Percentiles rank a stretch among this genome's conserved stretches.
These are phyloP conservation scores for Paratrypauchen microcephalus DNA, from an alignment of 2,797 vertebrate genomes.

Conservation along the genomic window DNA sequence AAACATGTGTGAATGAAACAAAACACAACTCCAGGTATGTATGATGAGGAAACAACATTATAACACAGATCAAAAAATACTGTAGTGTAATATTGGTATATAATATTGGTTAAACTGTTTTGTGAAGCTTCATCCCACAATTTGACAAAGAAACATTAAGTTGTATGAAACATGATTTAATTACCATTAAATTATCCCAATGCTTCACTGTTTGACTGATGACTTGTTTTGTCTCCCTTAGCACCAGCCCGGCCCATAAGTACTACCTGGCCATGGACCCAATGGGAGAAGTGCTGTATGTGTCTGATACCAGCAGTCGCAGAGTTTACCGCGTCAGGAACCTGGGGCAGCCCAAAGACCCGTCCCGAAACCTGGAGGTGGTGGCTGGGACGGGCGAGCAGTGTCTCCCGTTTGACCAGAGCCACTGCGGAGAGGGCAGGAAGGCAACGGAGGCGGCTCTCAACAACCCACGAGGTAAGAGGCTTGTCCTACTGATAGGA, in stretches of 20 bases:
- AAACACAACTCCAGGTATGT: too few species aligned
- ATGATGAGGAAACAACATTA: too few species aligned
- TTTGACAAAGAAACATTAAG: background rate
- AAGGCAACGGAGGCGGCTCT: constrained; percentile 91
- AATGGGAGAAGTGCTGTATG: constrained; percentile 89
- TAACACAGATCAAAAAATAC: too few species aligned
- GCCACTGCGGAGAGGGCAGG: constrained; percentile 93
- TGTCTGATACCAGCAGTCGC: constrained; percentile 96
- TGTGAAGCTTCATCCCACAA: background rate
- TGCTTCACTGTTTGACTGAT: background rate
- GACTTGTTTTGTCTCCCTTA: constrained; percentile 41
- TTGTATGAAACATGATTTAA: background rate
- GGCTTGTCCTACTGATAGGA: background rate
- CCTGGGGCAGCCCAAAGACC: constrained; percentile 89
- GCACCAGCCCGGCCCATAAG: constrained; percentile 96
- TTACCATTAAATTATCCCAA: background rate
- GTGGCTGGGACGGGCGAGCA: constrained; percentile 96
- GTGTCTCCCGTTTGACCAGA: constrained; percentile 94
- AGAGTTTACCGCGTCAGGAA: constrained; percentile 92
- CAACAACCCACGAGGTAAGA: constrained; percentile 94
- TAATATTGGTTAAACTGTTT: too few species aligned
- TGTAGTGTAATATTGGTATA: too few species aligned
- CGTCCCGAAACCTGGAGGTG: constrained; percentile 90
- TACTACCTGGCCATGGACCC: constrained; percentile 97
- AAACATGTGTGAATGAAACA: too few species aligned